Conservation (phyloP, 2,113 vertebrate species). For the Catharus fuscescens region DNA sequence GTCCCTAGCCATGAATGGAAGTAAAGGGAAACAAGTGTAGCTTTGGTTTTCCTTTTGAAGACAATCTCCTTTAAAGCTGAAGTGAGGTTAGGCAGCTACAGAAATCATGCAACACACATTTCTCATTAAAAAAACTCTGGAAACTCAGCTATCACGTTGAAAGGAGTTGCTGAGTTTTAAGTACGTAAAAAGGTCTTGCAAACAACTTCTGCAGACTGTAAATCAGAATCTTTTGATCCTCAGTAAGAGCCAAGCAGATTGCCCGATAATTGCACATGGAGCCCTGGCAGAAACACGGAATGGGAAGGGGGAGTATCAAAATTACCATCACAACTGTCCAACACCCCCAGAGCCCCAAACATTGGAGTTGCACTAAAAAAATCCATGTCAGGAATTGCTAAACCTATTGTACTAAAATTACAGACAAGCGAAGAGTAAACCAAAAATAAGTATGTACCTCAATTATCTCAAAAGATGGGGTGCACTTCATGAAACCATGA, state of each 20-base stretch:
- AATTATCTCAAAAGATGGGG: neutral
- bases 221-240: constrained; percentile 23
- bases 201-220: neutral
- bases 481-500: neutral
- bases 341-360: neutral
- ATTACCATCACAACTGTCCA: neutral
- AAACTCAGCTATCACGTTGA: neutral
- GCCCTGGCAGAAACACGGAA: neutral
- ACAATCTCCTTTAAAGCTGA: neutral
- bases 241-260: neutral
- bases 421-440: neutral
- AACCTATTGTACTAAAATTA: neutral
- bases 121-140: neutral
- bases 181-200: neutral
- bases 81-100: neutral
- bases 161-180: neutral
- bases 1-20: neutral
- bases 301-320: neutral
- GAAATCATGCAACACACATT: neutral
- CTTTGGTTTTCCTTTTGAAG: neutral
- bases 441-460: neutral
- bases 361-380: neutral
- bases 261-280: rapidly evolving
- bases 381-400: neutral
- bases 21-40: neutral